phyloP scores from a whole-genome alignment of 2,888 invertebrate species.

The Mesodorylaimus sp. region DNA sequence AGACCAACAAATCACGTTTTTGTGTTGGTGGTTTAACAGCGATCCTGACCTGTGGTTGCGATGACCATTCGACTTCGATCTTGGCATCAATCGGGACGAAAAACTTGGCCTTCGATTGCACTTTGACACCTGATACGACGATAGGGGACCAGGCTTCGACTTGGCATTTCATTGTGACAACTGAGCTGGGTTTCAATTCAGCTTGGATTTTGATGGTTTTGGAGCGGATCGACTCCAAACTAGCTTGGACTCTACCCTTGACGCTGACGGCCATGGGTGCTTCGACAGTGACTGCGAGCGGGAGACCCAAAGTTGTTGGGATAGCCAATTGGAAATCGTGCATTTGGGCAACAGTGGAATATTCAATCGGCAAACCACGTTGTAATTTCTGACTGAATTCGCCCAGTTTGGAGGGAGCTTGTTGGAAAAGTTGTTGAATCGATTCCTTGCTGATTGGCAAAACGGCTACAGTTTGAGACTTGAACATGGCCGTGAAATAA shows the following conservation, averaged over 20 bases:
- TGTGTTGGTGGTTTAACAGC: neutral
- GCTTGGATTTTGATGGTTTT: slow-evolving; percentile 12
- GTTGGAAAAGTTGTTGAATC: neutral
- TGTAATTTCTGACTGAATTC: slow-evolving; percentile 13
- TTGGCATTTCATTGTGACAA: slow-evolving; percentile 11
- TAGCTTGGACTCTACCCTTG: slow-evolving; percentile 8
- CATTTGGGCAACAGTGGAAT: slow-evolving; percentile 9
- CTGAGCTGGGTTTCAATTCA: slow-evolving; percentile 6
- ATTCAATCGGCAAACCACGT: slow-evolving; percentile 1
- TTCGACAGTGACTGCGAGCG: slow-evolving; percentile 11
- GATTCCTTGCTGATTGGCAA: slow-evolving; percentile 18
- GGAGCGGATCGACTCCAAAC: too few species aligned
- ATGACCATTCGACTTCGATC: slow-evolving; percentile 7
- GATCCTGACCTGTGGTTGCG: slow-evolving; percentile 7
- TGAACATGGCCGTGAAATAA: slow-evolving; percentile 15
- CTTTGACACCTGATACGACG: slow-evolving; percentile 19
- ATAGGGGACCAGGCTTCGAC: slow-evolving; percentile 16
- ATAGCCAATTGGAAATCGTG: slow-evolving; percentile 13
- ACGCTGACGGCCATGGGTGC: slow-evolving; percentile 11
- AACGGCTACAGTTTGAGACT: slow-evolving; percentile 21
- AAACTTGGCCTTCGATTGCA: slow-evolving; percentile 15
- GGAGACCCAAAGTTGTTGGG: slow-evolving; percentile 19
- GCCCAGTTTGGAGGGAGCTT: neutral
- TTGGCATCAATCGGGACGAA: slow-evolving; percentile 18
- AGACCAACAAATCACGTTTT: neutral